Evolutionary conservation across 2,113 vertebrate genomes (phyloP).

Genomic region (Osmerus mordax): DNA sequence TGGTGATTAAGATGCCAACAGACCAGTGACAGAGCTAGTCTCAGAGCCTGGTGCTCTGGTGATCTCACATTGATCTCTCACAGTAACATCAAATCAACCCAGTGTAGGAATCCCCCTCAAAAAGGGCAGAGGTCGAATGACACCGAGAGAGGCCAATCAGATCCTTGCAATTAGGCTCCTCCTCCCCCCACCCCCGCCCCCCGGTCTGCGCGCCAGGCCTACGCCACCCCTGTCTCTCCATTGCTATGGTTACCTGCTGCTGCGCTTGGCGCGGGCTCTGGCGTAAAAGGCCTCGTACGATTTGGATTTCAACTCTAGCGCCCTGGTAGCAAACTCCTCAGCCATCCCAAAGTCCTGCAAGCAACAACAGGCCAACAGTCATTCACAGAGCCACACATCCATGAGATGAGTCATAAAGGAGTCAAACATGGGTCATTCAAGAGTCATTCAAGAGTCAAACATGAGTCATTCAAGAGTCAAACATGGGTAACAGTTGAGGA

Average conservation of each 20-base stretch:
- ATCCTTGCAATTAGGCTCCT: background rate
- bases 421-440: constrained; percentile 1
- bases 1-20: too few relatives aligned
- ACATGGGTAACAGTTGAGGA: background rate
- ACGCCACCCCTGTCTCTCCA: constrained; percentile 13
- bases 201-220: constrained; percentile 6
- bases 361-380: constrained; percentile 45
- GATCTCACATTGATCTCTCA: too few relatives aligned
- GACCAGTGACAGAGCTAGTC: too few relatives aligned
- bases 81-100: too few relatives aligned
- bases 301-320: constrained; percentile 95
- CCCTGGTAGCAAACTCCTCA: constrained; percentile 96
- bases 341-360: constrained; percentile 79
- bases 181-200: background rate
- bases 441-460: background rate
- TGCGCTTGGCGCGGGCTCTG: constrained; percentile 71
- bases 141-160: background rate
- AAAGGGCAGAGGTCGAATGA: background rate
- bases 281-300: constrained; percentile 96
- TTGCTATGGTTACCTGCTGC: constrained; percentile 64
- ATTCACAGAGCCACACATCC: constrained; percentile 33
- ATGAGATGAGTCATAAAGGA: background rate
- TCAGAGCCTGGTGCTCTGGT: too few relatives aligned
- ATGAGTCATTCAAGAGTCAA: constrained; percentile 1
- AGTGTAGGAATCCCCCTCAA: too few relatives aligned